phyloP scores from a whole-genome alignment of 2,113 vertebrate genomes.

The Brachypteracias leptosomus region DNA sequence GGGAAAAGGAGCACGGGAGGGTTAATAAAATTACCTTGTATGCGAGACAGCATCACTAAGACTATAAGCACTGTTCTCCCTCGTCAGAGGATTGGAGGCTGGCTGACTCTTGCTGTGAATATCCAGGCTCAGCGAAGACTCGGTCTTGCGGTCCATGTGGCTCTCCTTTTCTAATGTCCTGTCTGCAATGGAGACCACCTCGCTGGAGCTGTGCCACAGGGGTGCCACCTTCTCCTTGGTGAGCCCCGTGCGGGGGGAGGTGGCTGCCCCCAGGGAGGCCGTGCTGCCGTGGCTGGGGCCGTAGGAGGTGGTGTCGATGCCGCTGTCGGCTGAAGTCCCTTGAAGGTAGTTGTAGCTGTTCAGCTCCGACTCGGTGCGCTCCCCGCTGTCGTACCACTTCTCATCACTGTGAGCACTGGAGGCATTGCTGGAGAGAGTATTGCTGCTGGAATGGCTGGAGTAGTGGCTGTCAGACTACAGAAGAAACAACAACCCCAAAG shows the following conservation, averaged over 20 bases:
- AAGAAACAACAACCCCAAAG: neutral
- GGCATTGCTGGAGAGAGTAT: constrained; percentile 92
- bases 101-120: constrained; percentile 80
- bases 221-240: constrained; percentile 84
- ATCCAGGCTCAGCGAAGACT: constrained; percentile 81
- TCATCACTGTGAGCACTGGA: constrained; percentile 94
- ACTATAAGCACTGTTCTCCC: constrained; percentile 90
- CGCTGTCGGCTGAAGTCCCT: constrained; percentile 89
- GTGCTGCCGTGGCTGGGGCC: constrained; percentile 86
- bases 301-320: constrained; percentile 92
- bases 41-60: constrained; percentile 86
- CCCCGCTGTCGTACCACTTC: constrained; percentile 92
- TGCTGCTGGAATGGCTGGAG: constrained; percentile 97
- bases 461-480: constrained; percentile 88
- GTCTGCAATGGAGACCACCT: constrained; percentile 84
- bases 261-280: constrained; percentile 83
- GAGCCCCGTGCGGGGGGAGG: constrained; percentile 70
- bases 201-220: constrained; percentile 89
- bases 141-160: constrained; percentile 79
- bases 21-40: constrained; percentile 79
- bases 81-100: constrained; percentile 81
- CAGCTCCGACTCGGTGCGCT: constrained; percentile 83
- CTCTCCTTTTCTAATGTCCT: constrained; percentile 80
- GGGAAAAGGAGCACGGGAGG: neutral
- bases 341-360: constrained; percentile 91